Conservation (phyloP, 2,888 invertebrate genomes). For the Oligia latruncula region DNA sequence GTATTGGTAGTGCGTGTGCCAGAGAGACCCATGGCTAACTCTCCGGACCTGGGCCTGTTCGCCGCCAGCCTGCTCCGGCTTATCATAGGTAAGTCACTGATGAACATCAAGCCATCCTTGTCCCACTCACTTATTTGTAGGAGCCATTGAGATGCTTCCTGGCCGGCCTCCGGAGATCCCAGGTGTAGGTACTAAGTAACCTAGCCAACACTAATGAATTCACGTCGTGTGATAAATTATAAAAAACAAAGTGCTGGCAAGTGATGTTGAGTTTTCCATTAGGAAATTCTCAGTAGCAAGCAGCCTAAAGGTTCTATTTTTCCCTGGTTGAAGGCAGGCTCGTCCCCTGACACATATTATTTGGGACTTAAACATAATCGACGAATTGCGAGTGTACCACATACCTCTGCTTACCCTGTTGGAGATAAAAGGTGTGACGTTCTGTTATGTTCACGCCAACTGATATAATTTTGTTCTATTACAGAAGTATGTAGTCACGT, state of each 20-base stretch:
- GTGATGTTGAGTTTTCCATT: not conserved
- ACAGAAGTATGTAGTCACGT: conserved; percentile 14
- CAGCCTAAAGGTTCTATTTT: not conserved
- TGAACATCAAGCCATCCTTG: not conserved
- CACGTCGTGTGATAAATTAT: conserved; percentile 1
- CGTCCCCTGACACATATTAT: not conserved
- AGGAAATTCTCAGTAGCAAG: not conserved
- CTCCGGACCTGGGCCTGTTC: conserved; percentile 90
- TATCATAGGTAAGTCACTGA: conserved; percentile 90
- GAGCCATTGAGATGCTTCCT: not conserved
- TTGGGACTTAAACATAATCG: not conserved
- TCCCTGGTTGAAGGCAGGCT: not conserved
- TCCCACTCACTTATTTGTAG: not conserved
- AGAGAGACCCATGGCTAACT: conserved; percentile 90
- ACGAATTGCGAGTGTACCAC: not conserved
- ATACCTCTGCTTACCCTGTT: not conserved
- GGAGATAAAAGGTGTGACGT: not conserved
- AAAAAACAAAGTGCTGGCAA: not conserved
- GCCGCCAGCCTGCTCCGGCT: conserved; percentile 91
- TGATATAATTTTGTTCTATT: conserved; percentile 2
- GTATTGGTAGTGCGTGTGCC: conserved; percentile 77
- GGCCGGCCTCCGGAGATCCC: not conserved
- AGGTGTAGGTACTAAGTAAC: conserved; percentile 4
- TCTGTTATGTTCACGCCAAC: not conserved
- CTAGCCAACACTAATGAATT: conserved; percentile 6